phyloP scores from a whole-genome alignment of 2,888 invertebrate species.

The Ceratothoa steindachneri region DNA sequence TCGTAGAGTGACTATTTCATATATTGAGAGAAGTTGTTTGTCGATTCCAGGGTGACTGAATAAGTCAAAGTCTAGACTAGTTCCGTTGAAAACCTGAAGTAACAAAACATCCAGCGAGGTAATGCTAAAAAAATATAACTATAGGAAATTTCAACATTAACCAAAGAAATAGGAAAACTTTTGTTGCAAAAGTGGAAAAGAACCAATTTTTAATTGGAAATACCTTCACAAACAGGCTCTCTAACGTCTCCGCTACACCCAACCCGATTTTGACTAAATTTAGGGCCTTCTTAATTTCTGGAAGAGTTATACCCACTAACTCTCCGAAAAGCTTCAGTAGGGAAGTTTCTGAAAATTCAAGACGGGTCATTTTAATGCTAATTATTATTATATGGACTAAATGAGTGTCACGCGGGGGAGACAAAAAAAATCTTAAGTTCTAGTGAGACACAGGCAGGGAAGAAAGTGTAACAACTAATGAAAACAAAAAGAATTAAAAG shows the following conservation, averaged over 20 bases:
- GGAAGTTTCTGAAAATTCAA: no score
- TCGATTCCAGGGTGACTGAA: constrained; percentile 24
- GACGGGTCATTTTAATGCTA: no score
- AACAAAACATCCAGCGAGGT: not conserved
- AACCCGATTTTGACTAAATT: not conserved
- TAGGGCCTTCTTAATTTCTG: not conserved
- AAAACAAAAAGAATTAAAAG: no score
- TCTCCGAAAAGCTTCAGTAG: not conserved
- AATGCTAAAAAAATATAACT: not conserved
- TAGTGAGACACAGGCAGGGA: no score
- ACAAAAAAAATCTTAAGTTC: no score
- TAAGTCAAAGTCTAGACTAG: not conserved
- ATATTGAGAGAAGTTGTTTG: constrained; percentile 38
- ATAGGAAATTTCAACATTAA: not conserved
- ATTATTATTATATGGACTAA: no score
- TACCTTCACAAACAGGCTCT: not conserved
- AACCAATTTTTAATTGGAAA: not conserved
- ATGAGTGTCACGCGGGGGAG: no score
- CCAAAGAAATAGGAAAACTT: no score
- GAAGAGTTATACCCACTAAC: not conserved
- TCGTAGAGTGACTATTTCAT: constrained; percentile 38
- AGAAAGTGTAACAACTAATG: no score
- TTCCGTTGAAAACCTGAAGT: not conserved
- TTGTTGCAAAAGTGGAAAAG: no score
- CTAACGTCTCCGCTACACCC: not conserved